These are phyloP conservation scores for Ceuthmochares aereus DNA, from an alignment of 2,113 vertebrate species.

Conservation along the genomic window DNA sequence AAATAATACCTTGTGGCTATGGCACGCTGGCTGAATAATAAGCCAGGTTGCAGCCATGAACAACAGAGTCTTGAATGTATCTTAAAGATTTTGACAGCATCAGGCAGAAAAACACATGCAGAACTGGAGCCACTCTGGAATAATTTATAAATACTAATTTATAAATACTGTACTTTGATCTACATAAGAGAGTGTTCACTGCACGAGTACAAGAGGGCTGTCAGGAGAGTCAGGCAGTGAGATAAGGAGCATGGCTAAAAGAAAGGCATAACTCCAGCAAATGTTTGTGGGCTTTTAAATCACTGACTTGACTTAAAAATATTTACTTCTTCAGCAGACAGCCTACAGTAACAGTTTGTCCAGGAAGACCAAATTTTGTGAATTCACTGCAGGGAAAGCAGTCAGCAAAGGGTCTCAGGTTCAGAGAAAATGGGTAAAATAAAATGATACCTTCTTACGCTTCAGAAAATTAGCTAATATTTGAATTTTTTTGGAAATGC, in stretches of 20 bases:
- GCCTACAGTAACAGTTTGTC: neutral
- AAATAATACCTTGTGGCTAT: slow-evolving; percentile 1
- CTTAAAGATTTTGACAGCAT: neutral
- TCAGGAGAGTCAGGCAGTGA: neutral
- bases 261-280: neutral
- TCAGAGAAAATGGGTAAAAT: neutral
- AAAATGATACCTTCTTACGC: neutral
- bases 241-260: neutral
- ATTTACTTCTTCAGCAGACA: neutral
- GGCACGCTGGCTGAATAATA: neutral
- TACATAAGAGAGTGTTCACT: neutral
- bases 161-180: neutral
- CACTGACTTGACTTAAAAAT: neutral
- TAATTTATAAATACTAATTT: neutral
- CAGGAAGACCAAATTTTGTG: neutral
- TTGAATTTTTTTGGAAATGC: neutral
- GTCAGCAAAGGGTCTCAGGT: neutral
- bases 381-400: neutral
- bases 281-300: neutral
- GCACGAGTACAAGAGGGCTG: neutral
- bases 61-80: neutral
- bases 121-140: neutral
- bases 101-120: neutral
- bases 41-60: neutral
- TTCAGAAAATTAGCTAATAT: neutral